Percentiles rank a stretch among this genome's conserved stretches.
Conservation (phyloP, 2,113 vertebrate species). For the Catharus fuscescens region DNA sequence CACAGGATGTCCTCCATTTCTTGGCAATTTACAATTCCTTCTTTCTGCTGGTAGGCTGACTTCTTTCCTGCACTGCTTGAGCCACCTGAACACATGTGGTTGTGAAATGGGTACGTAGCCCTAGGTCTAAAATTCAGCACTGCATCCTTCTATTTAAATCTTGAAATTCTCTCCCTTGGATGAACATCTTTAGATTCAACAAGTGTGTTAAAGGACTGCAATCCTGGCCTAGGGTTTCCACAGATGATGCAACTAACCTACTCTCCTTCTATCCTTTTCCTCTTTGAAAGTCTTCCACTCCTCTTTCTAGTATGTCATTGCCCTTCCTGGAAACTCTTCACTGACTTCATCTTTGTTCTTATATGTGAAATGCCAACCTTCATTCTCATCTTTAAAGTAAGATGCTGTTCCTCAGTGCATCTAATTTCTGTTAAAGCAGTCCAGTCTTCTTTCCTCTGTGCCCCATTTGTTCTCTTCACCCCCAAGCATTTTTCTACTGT, state of each 20-base stretch:
- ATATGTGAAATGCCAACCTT: background rate
- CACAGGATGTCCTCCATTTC: fast-evolving
- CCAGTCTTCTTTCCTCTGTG: background rate
- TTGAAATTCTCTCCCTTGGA: background rate
- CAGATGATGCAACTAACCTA: background rate
- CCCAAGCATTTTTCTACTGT: background rate
- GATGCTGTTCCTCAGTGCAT: background rate
- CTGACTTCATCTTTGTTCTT: background rate
- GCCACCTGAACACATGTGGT: fast-evolving
- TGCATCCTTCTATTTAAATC: background rate
- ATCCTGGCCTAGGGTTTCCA: background rate
- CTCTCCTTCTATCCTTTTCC: background rate
- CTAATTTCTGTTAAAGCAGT: background rate
- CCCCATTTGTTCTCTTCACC: background rate
- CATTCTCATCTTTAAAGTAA: background rate
- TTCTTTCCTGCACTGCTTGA: background rate
- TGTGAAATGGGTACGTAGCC: background rate
- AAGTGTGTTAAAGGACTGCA: background rate
- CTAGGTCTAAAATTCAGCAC: background rate
- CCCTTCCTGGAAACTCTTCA: background rate
- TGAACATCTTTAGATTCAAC: background rate
- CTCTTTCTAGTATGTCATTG: background rate
- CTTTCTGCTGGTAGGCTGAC: background rate
- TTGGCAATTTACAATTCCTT: background rate
- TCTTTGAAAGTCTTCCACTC: background rate